Evolutionary conservation across 2,113 vertebrate species (phyloP).

Genomic region (Hyaena hyaena): DNA sequence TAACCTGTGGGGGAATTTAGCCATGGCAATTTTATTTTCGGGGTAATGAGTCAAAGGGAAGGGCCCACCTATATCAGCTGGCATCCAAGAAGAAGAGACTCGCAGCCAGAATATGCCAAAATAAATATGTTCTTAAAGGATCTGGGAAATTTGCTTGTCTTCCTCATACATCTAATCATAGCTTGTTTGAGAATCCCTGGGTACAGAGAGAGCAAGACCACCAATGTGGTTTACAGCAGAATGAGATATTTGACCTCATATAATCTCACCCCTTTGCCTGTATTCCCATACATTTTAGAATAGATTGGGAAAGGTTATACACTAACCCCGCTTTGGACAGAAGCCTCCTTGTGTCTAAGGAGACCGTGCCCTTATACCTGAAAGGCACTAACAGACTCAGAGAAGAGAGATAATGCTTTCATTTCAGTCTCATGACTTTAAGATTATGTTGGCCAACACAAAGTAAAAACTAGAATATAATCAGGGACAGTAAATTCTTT

Average conservation of each 20-base stretch:
- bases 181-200: not conserved
- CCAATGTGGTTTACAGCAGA: not conserved
- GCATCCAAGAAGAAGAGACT: not conserved
- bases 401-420: not conserved
- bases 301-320: not conserved
- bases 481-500: not conserved
- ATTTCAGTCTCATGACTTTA: not conserved
- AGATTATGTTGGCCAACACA: not conserved
- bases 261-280: not conserved
- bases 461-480: not conserved
- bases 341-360: not conserved
- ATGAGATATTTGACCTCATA: not conserved
- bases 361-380: not conserved
- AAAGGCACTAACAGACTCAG: not conserved
- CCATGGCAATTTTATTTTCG: conserved; percentile 19
- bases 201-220: not conserved
- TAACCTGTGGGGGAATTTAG: conserved; percentile 44
- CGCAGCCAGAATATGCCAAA: not conserved
- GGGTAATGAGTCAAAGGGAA: conserved; percentile 41
- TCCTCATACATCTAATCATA: not conserved
- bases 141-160: not conserved
- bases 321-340: not conserved
- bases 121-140: not conserved
- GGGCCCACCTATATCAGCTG: not conserved
- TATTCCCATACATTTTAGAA: not conserved